Conservation (phyloP, 2,888 invertebrate species). For the Aquatica leii region DNA sequence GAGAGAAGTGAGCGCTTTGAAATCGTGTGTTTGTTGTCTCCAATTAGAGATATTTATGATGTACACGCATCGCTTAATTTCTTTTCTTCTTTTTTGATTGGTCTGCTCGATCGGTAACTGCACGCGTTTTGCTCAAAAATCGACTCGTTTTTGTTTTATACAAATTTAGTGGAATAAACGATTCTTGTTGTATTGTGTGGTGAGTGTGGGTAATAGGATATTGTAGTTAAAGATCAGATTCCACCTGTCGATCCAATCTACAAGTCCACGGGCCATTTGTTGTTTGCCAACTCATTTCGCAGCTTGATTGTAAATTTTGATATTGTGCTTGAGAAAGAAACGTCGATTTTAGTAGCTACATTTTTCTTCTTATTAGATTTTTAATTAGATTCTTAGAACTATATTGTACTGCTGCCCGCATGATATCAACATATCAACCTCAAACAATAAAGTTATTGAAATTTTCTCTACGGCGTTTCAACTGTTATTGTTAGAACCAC, state of each 20-base stretch:
- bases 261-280: constrained; percentile 21
- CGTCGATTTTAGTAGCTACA: not conserved
- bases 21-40: constrained; percentile 50
- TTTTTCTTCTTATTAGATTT: not conserved
- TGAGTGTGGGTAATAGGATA: constrained; percentile 34
- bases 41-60: constrained; percentile 49
- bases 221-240: constrained; percentile 38
- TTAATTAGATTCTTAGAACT: not conserved
- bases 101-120: constrained; percentile 19
- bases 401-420: no score
- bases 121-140: not conserved
- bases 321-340: not conserved
- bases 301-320: constrained; percentile 19
- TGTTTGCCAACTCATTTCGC: constrained; percentile 25
- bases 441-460: no score
- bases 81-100: constrained; percentile 28
- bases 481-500: no score
- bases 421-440: no score
- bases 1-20: constrained; percentile 47
- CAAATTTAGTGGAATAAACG: no score
- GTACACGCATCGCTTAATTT: constrained; percentile 40
- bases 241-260: constrained; percentile 38
- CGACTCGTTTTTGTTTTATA: not conserved
- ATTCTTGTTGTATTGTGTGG: not conserved
- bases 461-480: no score